phyloP scores from a whole-genome alignment of 2,113 vertebrate species.

The Tachysurus vachellii region DNA sequence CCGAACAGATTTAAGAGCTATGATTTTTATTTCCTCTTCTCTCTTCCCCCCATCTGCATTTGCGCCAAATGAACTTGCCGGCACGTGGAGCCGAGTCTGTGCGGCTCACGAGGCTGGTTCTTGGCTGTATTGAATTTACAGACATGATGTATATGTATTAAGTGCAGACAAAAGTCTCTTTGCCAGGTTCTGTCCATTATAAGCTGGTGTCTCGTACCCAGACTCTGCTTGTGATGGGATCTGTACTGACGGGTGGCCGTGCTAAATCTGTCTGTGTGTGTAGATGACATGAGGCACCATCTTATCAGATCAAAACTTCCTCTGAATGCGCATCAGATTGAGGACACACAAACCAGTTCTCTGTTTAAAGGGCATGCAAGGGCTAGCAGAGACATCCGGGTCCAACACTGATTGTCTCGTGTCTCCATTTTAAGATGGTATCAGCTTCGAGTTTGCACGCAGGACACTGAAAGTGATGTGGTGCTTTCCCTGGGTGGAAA shows the following conservation, averaged over 20 bases:
- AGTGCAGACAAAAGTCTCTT: neutral
- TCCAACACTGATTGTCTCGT: slow-evolving; percentile 32
- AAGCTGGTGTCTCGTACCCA: neutral
- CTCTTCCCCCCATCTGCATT: neutral
- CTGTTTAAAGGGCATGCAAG: slow-evolving; percentile 17
- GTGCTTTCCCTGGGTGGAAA: neutral
- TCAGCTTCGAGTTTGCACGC: slow-evolving; percentile 44
- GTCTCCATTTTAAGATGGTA: slow-evolving; percentile 47
- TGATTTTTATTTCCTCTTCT: slow-evolving; percentile 25
- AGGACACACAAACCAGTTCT: slow-evolving; percentile 6
- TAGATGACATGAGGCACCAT: neutral
- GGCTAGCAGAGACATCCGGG: slow-evolving; percentile 29
- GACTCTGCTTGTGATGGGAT: slow-evolving; percentile 4
- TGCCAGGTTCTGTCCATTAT: neutral
- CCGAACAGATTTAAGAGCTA: slow-evolving; percentile 43
- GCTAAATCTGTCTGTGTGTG: neutral
- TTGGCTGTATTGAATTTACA: neutral
- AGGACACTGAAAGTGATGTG: slow-evolving; percentile 30
- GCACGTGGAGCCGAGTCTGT: slow-evolving; percentile 3
- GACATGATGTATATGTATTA: neutral
- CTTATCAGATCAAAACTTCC: slow-evolving; percentile 32
- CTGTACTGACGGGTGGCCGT: slow-evolving; percentile 32
- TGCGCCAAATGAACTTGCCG: slow-evolving; percentile 2
- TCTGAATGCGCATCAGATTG: slow-evolving; percentile 22
- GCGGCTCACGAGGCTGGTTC: slow-evolving; percentile 1